phyloP scores from a whole-genome alignment of 92 coral and sea anemone species.

The Diadumene lineata region DNA sequence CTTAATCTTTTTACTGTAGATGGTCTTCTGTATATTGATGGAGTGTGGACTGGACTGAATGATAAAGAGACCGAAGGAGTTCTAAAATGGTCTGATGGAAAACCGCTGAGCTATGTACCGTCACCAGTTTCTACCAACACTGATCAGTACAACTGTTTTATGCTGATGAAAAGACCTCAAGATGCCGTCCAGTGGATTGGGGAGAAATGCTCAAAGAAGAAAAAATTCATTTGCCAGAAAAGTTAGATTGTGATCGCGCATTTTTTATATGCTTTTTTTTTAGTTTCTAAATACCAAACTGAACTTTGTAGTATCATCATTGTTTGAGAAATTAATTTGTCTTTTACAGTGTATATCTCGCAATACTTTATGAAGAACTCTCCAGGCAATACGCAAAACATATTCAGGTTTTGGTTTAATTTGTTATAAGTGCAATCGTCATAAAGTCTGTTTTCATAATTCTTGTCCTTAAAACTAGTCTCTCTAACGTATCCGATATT shows the following conservation, averaged over 20 bases:
- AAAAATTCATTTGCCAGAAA: neutral
- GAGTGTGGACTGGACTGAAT: conserved; percentile 18
- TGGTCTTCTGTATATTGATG: neutral
- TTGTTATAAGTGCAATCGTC: too few species aligned
- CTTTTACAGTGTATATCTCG: too few species aligned
- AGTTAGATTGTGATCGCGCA: neutral
- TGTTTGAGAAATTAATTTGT: too few species aligned
- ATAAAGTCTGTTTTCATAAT: too few species aligned
- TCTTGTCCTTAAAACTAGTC: too few species aligned
- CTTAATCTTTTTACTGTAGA: neutral
- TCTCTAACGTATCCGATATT: too few species aligned
- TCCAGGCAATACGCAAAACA: too few species aligned
- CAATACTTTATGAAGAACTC: too few species aligned
- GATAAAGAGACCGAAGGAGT: conserved; percentile 4
- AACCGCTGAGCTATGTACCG: conserved; percentile 10
- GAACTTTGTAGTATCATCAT: too few species aligned
- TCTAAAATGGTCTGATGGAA: conserved; percentile 18
- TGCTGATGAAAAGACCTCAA: neutral
- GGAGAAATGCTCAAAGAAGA: neutral
- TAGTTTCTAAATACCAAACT: too few species aligned
- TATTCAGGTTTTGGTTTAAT: too few species aligned
- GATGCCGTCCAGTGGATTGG: neutral
- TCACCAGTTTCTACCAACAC: neutral
- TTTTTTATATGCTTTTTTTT: too few species aligned
- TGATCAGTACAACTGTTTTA: neutral